Evolutionary conservation across 1,140 invertebrate species (phyloP).

Genomic region (Bathynomus jamesi): DNA sequence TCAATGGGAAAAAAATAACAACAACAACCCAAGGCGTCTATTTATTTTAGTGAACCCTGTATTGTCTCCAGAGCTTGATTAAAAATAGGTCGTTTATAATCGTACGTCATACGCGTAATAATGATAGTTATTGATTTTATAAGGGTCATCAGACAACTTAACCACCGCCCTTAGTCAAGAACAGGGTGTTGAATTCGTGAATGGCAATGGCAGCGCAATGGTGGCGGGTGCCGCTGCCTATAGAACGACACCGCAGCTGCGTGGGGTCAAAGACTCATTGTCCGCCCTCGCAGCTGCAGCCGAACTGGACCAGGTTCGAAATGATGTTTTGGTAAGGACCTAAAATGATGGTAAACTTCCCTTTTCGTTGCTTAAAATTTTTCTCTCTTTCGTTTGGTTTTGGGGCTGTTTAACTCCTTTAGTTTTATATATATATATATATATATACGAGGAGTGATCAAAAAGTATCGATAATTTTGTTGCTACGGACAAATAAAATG

Average conservation of each 20-base stretch:
- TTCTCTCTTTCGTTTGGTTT: neutral
- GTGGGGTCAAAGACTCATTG: conserved; percentile 21
- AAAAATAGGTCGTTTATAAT: too few relatives aligned
- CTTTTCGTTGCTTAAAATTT: neutral
- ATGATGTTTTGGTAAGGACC: conserved; percentile 23
- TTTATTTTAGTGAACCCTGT: too few relatives aligned
- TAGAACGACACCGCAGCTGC: neutral
- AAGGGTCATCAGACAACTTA: conserved; percentile 18
- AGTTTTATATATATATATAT: too few relatives aligned
- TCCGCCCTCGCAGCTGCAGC: conserved; percentile 28
- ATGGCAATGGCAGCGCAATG: neutral
- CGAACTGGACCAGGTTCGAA: conserved; percentile 28
- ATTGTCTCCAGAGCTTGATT: too few relatives aligned
- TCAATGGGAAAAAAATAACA: too few relatives aligned
- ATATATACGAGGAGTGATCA: too few relatives aligned
- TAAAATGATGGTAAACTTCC: neutral
- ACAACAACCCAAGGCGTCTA: too few relatives aligned
- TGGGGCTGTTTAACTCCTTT: too few relatives aligned
- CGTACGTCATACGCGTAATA: neutral
- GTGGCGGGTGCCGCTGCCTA: conserved; percentile 3
- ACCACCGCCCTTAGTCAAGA: conserved; percentile 21
- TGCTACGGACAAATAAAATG: too few relatives aligned
- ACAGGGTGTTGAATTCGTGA: neutral
- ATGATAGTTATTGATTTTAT: neutral
- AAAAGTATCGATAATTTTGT: too few relatives aligned